Percentiles rank a stretch among this genome's conserved stretches.
Evolutionary conservation across 2,797 vertebrate species (phyloP).

Genomic region (Liparis tanakae): DNA sequence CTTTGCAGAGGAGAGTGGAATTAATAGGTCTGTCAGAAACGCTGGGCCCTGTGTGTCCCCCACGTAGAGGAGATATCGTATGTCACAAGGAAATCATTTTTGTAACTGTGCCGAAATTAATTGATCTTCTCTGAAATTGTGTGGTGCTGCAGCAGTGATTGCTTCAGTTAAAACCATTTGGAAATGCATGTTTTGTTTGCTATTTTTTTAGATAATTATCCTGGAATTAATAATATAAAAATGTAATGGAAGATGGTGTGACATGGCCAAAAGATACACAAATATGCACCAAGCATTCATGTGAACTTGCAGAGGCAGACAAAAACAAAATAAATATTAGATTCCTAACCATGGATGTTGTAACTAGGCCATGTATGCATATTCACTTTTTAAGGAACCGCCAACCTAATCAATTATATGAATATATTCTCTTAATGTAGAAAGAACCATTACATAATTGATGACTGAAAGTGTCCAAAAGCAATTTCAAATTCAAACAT

Average conservation of each 20-base stretch:
- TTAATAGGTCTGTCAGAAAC: constrained; percentile 62
- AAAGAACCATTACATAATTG: background rate
- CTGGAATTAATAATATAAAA: background rate
- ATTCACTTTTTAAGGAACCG: constrained; percentile 1
- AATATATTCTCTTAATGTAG: background rate
- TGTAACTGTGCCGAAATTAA: constrained; percentile 16
- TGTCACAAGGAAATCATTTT: constrained; percentile 5
- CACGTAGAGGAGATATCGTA: constrained; percentile 6
- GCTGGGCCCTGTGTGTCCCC: constrained; percentile 12
- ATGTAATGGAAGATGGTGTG: background rate
- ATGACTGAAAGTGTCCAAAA: background rate
- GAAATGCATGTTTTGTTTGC: background rate
- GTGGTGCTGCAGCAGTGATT: background rate
- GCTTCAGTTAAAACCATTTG: constrained; percentile 1
- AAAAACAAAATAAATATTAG: background rate
- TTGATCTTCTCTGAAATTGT: constrained; percentile 26
- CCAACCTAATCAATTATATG: background rate
- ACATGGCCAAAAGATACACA: constrained; percentile 2
- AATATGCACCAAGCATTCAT: background rate
- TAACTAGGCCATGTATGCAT: background rate
- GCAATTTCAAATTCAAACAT: background rate
- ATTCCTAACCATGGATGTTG: background rate
- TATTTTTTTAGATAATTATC: constrained; percentile 1
- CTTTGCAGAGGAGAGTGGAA: constrained; percentile 48
- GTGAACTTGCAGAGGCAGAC: background rate